Evolutionary conservation across 2,888 invertebrate genomes (phyloP).

Genomic region (Leptogaster cylindrica): DNA sequence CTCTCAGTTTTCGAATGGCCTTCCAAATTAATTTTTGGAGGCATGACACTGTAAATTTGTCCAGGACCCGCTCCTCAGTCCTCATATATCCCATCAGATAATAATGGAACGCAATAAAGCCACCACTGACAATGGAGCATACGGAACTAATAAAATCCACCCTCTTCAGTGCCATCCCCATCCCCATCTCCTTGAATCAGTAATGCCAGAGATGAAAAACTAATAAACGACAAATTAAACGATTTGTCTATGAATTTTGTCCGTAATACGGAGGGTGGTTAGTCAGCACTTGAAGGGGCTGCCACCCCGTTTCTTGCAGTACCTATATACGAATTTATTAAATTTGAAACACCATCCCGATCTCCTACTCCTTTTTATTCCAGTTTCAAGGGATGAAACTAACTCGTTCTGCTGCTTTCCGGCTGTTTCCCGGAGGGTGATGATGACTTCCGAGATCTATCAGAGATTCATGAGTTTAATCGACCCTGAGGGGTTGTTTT

Average conservation of each 20-base stretch:
- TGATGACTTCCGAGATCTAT: constrained; percentile 38
- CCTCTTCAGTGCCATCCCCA: constrained; percentile 40
- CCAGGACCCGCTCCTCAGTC: constrained; percentile 17
- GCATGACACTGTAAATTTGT: neutral
- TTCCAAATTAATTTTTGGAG: constrained; percentile 5
- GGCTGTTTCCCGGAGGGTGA: too few species aligned
- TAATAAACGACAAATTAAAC: constrained; percentile 51
- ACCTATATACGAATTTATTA: constrained; percentile 49
- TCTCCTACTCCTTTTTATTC: neutral
- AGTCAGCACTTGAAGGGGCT: neutral
- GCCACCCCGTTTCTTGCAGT: constrained; percentile 40
- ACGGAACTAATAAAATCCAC: constrained; percentile 41
- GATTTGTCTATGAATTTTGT: constrained; percentile 50
- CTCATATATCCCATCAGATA: constrained; percentile 23
- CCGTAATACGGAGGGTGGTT: constrained; percentile 37
- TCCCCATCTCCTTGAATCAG: constrained; percentile 25
- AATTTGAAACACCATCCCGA: constrained; percentile 49
- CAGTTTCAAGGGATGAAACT: too few species aligned
- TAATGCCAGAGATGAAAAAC: constrained; percentile 48
- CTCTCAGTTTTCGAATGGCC: too few species aligned
- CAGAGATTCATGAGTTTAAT: constrained; percentile 25
- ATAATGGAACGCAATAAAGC: constrained; percentile 39
- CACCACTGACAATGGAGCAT: constrained; percentile 37
- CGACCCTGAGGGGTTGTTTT: constrained; percentile 4
- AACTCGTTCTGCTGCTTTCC: neutral